Base-by-base conservation (phyloP, 2,888 invertebrate genomes). In the Terebella lapidaria region DNA sequence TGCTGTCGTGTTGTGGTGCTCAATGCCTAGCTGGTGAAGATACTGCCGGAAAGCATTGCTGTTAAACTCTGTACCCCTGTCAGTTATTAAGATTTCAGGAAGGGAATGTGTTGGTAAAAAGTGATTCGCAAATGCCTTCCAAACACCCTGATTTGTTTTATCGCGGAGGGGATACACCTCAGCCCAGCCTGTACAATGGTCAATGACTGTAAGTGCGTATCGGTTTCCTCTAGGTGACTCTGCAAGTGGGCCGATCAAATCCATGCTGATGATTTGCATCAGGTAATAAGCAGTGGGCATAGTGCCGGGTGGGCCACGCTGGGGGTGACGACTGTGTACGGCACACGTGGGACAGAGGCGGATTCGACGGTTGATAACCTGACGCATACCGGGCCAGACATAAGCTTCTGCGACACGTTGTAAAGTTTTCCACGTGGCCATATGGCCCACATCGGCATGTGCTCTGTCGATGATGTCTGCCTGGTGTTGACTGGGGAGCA, bases 101-200 rank as follows among this genome's bases (percentile, higher is more conserved):
- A 26, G 10, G 10, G 25, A 24, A 53, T 53, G 53, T 25, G 10
- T 24, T 24, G 53, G 15, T 10, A 53, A 10, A 53, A 53, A 49
- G 10, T 22, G 5, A 10, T 22, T 26, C 26, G 53, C 53, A 5
- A 22, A 26, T 15, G 53, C 53, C 5, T 5, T 10, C 27, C 27
- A 22, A 15, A 53, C 53, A 26, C 25, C 20, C 5, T 26, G 5
- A 26, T 22, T 26, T 10, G n/a, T 10, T 35, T 55, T 29, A 5
- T 29, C 55, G 18, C 5, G 4, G 10, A 35, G 20, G 18, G 55
- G 55, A 24, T 10, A 55, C 10, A 24, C 55, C 22, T 55, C 35
- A 3, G 55, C 55, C 55, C 55, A 55, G 20, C 29, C 30, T 18
- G 30, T 35, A 22, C 24, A 53, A 53, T 53, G 53, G 27, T 53